Percentiles rank a stretch among this genome's conserved stretches.
Evolutionary conservation across 2,113 vertebrate genomes (phyloP).

Genomic region (Dendrocopos noguchii): DNA sequence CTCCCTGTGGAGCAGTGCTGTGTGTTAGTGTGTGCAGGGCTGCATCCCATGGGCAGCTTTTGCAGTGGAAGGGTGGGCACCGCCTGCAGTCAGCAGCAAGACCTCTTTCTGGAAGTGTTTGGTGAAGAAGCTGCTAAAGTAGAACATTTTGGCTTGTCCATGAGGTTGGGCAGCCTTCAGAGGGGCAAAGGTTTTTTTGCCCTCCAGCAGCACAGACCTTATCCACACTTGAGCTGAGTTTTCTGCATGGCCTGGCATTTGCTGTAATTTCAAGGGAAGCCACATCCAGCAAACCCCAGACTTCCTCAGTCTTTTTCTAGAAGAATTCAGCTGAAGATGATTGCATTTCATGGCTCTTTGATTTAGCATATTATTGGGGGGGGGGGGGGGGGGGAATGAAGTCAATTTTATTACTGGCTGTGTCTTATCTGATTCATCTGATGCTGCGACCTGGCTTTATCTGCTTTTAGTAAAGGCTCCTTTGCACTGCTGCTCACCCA

Average conservation of each 20-base stretch:
- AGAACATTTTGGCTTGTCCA: neutral
- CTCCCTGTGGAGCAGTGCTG: neutral
- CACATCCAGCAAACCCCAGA: neutral
- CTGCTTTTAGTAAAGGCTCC: slow-evolving; percentile 31
- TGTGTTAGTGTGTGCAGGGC: neutral
- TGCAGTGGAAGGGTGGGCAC: slow-evolving; percentile 32
- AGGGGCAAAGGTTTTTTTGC: neutral
- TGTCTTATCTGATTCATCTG: slow-evolving; percentile 44
- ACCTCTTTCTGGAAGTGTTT: neutral
- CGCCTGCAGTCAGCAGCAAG: slow-evolving; percentile 38
- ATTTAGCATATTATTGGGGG: neutral
- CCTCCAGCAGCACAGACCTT: neutral
- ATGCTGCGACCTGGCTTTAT: slow-evolving; percentile 44
- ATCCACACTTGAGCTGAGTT: neutral
- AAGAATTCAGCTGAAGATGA: slow-evolving; percentile 19
- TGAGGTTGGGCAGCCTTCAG: neutral
- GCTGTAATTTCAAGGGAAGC: neutral
- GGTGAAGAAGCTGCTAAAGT: neutral
- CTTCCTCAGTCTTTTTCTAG: neutral
- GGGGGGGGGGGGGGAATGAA: neutral
- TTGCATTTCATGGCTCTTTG: slow-evolving; percentile 15
- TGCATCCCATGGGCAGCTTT: neutral
- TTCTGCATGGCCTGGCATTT: neutral
- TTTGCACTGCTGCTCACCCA: neutral
- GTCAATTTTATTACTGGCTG: slow-evolving; percentile 34